Percentiles rank a stretch among this genome's conserved stretches.
phyloP scores from a whole-genome alignment of 2,888 invertebrate species.

The Pterostichus madidus region DNA sequence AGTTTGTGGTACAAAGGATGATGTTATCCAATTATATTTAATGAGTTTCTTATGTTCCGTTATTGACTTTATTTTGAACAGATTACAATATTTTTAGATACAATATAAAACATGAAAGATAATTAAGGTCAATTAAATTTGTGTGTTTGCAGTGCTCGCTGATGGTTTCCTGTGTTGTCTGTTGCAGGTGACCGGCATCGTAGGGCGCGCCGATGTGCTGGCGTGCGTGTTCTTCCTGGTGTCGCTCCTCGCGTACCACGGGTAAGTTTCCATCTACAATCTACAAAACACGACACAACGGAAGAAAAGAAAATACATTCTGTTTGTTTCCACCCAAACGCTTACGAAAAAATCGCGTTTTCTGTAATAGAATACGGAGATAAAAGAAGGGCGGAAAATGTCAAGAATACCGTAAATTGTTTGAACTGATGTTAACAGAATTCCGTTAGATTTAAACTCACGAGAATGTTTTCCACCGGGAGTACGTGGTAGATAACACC shows the following conservation, averaged over 20 bases:
- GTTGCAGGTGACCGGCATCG: conserved; percentile 91
- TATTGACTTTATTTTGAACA: no score
- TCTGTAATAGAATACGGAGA: conserved; percentile 52
- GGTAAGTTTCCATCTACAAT: conserved; percentile 82
- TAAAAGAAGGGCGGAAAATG: conserved; percentile 56
- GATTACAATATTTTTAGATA: no score
- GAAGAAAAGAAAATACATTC: conserved; percentile 52
- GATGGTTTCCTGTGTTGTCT: no score
- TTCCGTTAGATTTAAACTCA: conserved; percentile 61
- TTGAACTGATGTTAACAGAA: conserved; percentile 61
- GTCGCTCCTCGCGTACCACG: conserved; percentile 89
- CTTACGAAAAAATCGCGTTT: conserved; percentile 52
- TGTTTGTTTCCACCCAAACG: conserved; percentile 53
- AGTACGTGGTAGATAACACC: conserved; percentile 57
- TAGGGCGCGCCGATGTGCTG: conserved; percentile 92
- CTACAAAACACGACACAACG: neutral
- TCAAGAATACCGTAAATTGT: conserved; percentile 61
- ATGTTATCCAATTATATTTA: no score
- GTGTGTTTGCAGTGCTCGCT: no score
- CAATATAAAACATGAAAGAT: neutral
- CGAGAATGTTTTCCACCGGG: conserved; percentile 37
- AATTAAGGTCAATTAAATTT: neutral
- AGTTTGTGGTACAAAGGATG: no score
- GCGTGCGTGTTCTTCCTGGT: conserved; percentile 91
- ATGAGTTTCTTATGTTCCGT: no score